A percentile compares a stretch with the other conserved stretches of the same genome.
These are phyloP conservation scores for Blennius ocellaris DNA, from an alignment of 2,113 vertebrate genomes.

Conservation along the genomic window DNA sequence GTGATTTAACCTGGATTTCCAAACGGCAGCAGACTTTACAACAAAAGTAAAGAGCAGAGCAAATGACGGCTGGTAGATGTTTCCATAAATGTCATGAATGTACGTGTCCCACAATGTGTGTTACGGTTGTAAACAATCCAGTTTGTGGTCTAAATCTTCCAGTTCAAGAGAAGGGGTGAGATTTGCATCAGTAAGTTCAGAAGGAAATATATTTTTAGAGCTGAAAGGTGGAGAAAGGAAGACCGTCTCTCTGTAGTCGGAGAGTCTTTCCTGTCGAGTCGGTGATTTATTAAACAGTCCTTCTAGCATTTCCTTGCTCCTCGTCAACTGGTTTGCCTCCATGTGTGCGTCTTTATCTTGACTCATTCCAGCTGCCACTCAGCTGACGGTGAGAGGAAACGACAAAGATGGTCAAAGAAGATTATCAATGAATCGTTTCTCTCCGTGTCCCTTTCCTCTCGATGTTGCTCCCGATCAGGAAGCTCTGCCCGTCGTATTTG, in stretches of 20 bases:
- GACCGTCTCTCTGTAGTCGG: conserved; percentile 15
- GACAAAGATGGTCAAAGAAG: fast-evolving
- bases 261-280: conserved; percentile 27
- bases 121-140: no score
- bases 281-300: conserved; percentile 26
- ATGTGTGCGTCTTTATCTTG: conserved; percentile 9
- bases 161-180: no score
- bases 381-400: background rate
- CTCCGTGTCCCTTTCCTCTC: background rate
- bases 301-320: conserved; percentile 41
- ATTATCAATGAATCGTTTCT: conserved; percentile 4
- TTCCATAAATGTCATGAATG: no score
- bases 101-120: no score
- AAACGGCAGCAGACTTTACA: no score
- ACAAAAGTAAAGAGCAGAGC: no score
- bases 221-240: conserved; percentile 18
- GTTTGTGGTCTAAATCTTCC: no score
- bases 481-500: background rate
- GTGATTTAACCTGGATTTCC: no score
- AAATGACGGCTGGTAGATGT: no score
- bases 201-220: conserved; percentile 32
- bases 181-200: background rate
- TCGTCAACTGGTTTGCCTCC: conserved; percentile 1
- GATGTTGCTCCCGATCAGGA: background rate
- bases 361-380: conserved; percentile 22